Evolutionary conservation across 2,113 vertebrate genomes (phyloP).

Genomic region (Labrus mixtus): DNA sequence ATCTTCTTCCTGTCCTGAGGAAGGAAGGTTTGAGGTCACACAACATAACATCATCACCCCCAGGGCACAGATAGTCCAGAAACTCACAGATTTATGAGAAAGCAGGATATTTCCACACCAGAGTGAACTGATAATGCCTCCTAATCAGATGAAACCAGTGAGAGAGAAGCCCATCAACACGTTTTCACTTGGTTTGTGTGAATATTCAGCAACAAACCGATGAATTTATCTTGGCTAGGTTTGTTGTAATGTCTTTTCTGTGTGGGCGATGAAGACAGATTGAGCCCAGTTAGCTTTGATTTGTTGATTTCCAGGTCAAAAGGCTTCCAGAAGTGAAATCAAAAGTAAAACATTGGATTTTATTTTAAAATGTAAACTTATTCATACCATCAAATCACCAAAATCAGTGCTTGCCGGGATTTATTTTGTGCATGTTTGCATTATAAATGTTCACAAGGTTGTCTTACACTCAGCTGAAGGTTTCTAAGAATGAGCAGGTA

Average conservation of each 20-base stretch:
- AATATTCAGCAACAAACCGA: slow-evolving; percentile 11
- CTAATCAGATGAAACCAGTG: slow-evolving; percentile 15
- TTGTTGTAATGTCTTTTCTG: slow-evolving; percentile 10
- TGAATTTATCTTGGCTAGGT: slow-evolving; percentile 5
- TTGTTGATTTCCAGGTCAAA: slow-evolving; percentile 13
- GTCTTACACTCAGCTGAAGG: slow-evolving; percentile 70
- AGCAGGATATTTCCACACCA: slow-evolving; percentile 63
- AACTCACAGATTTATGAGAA: slow-evolving; percentile 60
- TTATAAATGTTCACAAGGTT: background rate
- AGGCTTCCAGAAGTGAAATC: background rate
- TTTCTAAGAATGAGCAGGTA: slow-evolving; percentile 74
- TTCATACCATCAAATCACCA: slow-evolving; percentile 15
- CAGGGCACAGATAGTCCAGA: slow-evolving; percentile 19
- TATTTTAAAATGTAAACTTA: background rate
- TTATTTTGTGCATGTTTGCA: background rate
- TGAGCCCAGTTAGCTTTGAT: slow-evolving; percentile 14
- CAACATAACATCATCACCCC: slow-evolving; percentile 43
- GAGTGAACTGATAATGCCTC: slow-evolving; percentile 40
- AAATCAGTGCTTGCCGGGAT: background rate
- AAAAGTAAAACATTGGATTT: background rate
- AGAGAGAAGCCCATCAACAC: slow-evolving; percentile 39
- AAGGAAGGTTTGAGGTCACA: slow-evolving; percentile 72
- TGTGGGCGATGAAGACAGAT: slow-evolving; percentile 3
- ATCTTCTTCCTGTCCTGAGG: slow-evolving; percentile 74
- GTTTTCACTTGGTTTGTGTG: slow-evolving; percentile 20